phyloP scores from a whole-genome alignment of 2,888 invertebrate species.

The Sepiola atlantica region DNA sequence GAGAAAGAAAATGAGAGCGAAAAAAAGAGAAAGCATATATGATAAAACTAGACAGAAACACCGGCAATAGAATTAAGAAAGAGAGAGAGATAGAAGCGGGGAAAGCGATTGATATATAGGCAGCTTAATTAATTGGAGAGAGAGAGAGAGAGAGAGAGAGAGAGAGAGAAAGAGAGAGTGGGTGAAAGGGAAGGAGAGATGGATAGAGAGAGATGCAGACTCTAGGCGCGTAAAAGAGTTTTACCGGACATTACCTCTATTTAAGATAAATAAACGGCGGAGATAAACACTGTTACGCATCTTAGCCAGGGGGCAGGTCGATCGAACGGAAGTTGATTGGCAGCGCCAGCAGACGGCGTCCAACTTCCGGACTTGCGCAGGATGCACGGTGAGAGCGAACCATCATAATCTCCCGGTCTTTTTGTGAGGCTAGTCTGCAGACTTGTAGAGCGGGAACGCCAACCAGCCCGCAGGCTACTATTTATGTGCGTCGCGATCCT shows the following conservation, averaged over 20 bases:
- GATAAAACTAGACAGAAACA: too few species aligned
- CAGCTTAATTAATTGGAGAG: too few species aligned
- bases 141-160: background rate
- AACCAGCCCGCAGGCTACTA: background rate
- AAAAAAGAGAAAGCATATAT: too few species aligned
- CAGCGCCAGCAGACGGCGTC: conserved; percentile 2
- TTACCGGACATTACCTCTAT: conserved; percentile 32
- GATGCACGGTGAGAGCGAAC: background rate
- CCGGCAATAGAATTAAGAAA: too few species aligned
- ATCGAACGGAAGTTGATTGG: conserved; percentile 32
- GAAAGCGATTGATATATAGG: too few species aligned
- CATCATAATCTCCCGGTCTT: conserved; percentile 8
- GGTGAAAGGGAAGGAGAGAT: background rate
- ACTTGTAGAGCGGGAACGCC: background rate
- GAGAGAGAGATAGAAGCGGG: too few species aligned
- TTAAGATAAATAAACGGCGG: conserved; percentile 32
- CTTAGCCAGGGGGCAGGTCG: conserved; percentile 12
- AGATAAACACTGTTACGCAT: background rate
- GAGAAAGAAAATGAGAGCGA: too few species aligned
- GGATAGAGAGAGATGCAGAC: background rate
- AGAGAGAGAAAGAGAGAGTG: background rate
- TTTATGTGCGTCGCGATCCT: background rate
- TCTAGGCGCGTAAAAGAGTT: background rate
- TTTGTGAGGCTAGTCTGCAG: background rate
- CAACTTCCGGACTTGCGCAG: conserved; percentile 32